Percentiles rank a stretch among this genome's conserved stretches.
These are phyloP conservation scores for Gadopsis bispinosus DNA, from an alignment of 2,797 vertebrate genomes.

Conservation along the genomic window DNA sequence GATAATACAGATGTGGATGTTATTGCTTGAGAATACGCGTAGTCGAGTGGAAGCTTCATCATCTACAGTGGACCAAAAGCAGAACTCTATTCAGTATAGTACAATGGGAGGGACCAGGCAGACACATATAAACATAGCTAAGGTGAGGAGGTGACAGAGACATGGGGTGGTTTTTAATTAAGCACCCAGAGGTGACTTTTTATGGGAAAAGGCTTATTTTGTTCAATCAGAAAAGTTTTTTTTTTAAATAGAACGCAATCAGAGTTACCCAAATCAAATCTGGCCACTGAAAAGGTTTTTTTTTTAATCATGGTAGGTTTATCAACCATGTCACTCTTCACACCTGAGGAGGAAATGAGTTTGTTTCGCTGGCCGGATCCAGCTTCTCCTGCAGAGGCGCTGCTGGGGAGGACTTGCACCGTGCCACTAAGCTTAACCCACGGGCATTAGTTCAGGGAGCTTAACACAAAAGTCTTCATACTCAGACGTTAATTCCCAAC, in stretches of 20 bases:
- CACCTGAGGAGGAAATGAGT: conserved; percentile 76
- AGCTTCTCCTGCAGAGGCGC: conserved; percentile 52
- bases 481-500: conserved; percentile 72
- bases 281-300: conserved; percentile 50
- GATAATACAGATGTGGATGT: conserved; percentile 86
- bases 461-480: conserved; percentile 73
- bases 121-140: conserved; percentile 24
- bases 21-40: conserved; percentile 88
- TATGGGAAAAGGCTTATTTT: conserved; percentile 51
- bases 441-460: conserved; percentile 76
- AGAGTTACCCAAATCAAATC: conserved; percentile 62
- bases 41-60: conserved; percentile 79
- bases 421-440: conserved; percentile 61
- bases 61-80: conserved; percentile 64
- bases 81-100: conserved; percentile 18
- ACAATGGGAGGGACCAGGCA: conserved; percentile 27
- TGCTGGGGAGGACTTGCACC: conserved; percentile 49
- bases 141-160: conserved; percentile 35
- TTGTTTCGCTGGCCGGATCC: conserved; percentile 59
- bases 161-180: conserved; percentile 47
- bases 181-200: conserved; percentile 51
- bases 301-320: conserved; percentile 57
- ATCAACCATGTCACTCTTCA: conserved; percentile 66
- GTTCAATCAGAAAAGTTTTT: conserved; percentile 54
- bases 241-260: conserved; percentile 57